Evolutionary conservation across 2,113 vertebrate species (phyloP), one percentile per base, ranked within the genome.

Genomic region (Abramis brama): DNA sequence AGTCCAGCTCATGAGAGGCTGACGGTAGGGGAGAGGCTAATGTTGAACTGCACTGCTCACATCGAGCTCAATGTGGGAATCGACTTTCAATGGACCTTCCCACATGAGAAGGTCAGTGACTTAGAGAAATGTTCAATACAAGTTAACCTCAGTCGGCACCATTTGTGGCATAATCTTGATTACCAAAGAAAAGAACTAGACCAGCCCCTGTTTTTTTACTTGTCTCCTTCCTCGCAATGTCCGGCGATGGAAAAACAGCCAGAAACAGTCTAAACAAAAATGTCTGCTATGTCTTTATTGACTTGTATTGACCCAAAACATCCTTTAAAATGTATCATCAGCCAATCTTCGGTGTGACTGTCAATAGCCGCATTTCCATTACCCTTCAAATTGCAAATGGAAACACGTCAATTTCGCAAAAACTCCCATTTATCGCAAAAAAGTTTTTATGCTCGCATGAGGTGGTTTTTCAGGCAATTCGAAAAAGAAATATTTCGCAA

Each of bases 11-110:
- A 96, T 0, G 90, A 92, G 23, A 94, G 94, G 86, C 92, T 98
- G 86, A 94, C 95, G 79, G 97, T 95, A 23, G 97, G 97, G 88
- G 97, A 99, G 92, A 95, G 94, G 78, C 93, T 99, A 87, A 86
- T 92, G 81, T 93, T 99, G 71, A 96, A 95, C 86, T 99, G 98
- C 89, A 97, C 94, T 0, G 98, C 97, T 64, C 92, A 88, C 87
- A 99, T 97, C 0, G 97, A 98, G 85, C 95, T 97, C 50, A 99
- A 98, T 2, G 97, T 97, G 87, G 96, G 93, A 79, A 95, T 99
- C 0, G 91, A 95, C 39, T 98, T 98, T 93, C 94, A 93, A 79
- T 99, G 98, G 98, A 96, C 95, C 1, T 94, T 95, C 89, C 97
- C 97, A 79, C 88, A 89, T 80, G 89, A 89, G 39, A 91, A 91